Evolutionary conservation across 2,888 invertebrate species (phyloP).

Genomic region (Tethea ocularis): DNA sequence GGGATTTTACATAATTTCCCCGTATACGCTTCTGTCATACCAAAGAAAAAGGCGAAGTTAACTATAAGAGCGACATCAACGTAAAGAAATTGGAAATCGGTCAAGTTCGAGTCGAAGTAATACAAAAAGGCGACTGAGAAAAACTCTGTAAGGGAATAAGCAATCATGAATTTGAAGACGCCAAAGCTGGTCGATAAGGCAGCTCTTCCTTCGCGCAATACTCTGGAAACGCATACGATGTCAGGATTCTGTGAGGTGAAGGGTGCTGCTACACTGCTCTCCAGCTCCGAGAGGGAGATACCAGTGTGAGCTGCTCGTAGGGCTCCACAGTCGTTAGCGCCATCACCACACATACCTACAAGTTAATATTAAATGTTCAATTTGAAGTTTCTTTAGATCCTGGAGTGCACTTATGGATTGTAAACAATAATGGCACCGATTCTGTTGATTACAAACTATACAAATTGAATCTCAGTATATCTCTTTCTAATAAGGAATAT

Average conservation of each 20-base stretch:
- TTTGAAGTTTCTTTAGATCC: neutral
- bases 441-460: no score
- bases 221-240: slow-evolving; percentile 92
- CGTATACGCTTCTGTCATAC: slow-evolving; percentile 91
- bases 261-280: slow-evolving; percentile 96
- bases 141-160: slow-evolving; percentile 97
- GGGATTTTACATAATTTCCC: slow-evolving; percentile 90
- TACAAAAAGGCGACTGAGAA: slow-evolving; percentile 95
- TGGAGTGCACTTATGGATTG: no score
- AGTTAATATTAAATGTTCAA: slow-evolving; percentile 19
- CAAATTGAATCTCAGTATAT: no score
- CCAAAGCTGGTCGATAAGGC: slow-evolving; percentile 98
- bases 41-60: slow-evolving; percentile 95
- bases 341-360: slow-evolving; percentile 97
- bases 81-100: slow-evolving; percentile 95
- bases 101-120: slow-evolving; percentile 93
- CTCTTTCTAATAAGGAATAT: no score
- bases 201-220: slow-evolving; percentile 94
- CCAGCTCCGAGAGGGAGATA: slow-evolving; percentile 95
- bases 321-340: slow-evolving; percentile 98
- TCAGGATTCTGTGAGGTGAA: slow-evolving; percentile 95
- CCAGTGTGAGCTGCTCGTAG: slow-evolving; percentile 96
- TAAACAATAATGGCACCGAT: no score
- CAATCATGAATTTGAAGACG: slow-evolving; percentile 99
- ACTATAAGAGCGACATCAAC: slow-evolving; percentile 96